Evolutionary conservation across 2,888 invertebrate genomes (phyloP), one percentile per base, ranked within the genome.

Genomic region (Hyppa rectilinea): DNA sequence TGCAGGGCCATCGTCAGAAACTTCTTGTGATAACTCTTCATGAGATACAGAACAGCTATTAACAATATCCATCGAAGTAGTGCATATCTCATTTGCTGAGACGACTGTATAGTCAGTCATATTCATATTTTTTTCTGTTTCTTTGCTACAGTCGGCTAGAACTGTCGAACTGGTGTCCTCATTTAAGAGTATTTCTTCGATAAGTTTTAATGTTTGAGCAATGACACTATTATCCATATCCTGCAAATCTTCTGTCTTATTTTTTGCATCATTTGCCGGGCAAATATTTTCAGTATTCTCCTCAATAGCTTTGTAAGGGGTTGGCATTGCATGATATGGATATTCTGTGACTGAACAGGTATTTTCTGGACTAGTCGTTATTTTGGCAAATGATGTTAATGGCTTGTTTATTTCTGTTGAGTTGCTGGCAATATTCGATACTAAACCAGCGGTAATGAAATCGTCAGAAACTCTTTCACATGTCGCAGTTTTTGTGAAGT

Each of bases 401-500:
- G 36, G 14, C 0, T 58, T 45, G 31, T 60, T 67, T 1, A 17
- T 23, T 10, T 52, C 53, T 45, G 47, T 49, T 34, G 26, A 29
- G 10, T 40, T 52, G n/a, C 36, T 49, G 3, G 36, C n/a, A 38
- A 45, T 45, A n/a, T 43, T 64, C 1, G 52, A 60, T 53, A 76
- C 0, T 17, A 79, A 50, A 29, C 82, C 47, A 29, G 56, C 66
- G 26, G 49, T 58, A 26, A 79, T 81, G 3, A 79, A 67, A 29
- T 79, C 82, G 7, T 79, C 79, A 0, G 64, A 58, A 53, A 56
- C 52, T 31, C 14, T 58, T 67, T 79, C 79, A 23, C 78, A 71
- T 4, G 67, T 81, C 29, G 60, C 61, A 64, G 82, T 79, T 71
- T 79, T 79, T 38, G 66, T 67, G 7, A 71, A 81, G 23, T 71